Conservation (phyloP, 2,888 invertebrate species). For the Dynastes maya region DNA sequence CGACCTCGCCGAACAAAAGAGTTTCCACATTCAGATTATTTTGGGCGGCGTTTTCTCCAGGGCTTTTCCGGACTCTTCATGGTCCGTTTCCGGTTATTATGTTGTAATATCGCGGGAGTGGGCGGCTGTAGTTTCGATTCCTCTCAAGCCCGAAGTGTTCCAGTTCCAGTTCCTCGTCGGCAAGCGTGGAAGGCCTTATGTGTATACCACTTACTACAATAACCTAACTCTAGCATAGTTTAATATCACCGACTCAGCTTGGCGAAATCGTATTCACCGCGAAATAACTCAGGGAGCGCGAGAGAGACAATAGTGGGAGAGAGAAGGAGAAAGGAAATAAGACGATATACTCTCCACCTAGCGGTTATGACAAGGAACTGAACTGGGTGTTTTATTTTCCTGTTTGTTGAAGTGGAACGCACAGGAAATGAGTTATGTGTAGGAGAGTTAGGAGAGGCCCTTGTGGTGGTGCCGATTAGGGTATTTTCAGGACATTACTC, state of each 20-base stretch:
- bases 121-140: not conserved
- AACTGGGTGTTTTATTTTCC: conserved; percentile 18
- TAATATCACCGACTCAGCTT: conserved; percentile 45
- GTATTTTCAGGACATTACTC: too few relatives aligned
- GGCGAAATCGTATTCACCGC: conserved; percentile 29
- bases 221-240: conserved; percentile 39
- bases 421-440: not conserved
- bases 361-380: not conserved
- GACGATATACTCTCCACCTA: not conserved
- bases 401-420: conserved; percentile 25
- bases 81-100: conserved; percentile 24
- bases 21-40: conserved; percentile 27
- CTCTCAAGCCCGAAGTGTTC: conserved; percentile 4
- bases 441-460: not conserved
- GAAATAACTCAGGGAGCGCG: conserved; percentile 31
- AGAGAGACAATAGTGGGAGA: not conserved
- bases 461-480: not conserved
- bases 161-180: conserved; percentile 26
- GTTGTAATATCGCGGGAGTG: conserved; percentile 14
- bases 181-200: not conserved
- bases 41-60: conserved; percentile 5
- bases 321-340: too few relatives aligned
- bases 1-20: conserved; percentile 23
- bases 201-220: conserved; percentile 21
- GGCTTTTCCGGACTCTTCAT: not conserved